phyloP scores from a whole-genome alignment of 2,888 invertebrate species.

The Hirtodrosophila duncani region DNA sequence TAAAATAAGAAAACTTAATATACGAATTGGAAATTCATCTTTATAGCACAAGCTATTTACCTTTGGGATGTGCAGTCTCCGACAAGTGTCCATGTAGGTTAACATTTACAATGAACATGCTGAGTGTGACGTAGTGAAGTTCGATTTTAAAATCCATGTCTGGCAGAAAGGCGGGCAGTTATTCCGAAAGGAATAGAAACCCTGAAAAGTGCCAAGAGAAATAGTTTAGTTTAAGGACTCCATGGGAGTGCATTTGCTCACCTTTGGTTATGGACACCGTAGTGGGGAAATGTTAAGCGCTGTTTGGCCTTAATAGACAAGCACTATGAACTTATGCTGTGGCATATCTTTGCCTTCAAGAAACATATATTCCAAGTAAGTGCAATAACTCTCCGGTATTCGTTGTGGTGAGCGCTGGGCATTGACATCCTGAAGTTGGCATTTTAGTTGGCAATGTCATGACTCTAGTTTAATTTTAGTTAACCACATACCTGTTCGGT shows the following conservation, averaged over 20 bases:
- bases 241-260: not conserved
- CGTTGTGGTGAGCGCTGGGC: not conserved
- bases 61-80: constrained; percentile 1
- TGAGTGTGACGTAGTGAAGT: constrained; percentile 19
- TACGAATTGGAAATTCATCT: too few species aligned
- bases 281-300: constrained; percentile 11
- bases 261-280: constrained; percentile 38
- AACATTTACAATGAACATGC: constrained; percentile 7
- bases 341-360: not conserved
- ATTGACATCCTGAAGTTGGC: constrained; percentile 14
- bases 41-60: not conserved
- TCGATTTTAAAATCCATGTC: constrained; percentile 26
- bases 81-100: constrained; percentile 18
- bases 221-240: too few species aligned
- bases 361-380: constrained; percentile 34
- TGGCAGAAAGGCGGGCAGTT: constrained; percentile 38
- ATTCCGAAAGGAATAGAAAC: constrained; percentile 28
- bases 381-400: constrained; percentile 18
- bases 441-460: constrained; percentile 5
- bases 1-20: too few species aligned
- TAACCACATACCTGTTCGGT: constrained; percentile 12
- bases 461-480: constrained; percentile 12
- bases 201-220: constrained; percentile 17
- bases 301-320: constrained; percentile 20
- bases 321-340: constrained; percentile 20